phyloP scores from a whole-genome alignment of 2,797 vertebrate genomes.

The Cercopithecus mitis region DNA sequence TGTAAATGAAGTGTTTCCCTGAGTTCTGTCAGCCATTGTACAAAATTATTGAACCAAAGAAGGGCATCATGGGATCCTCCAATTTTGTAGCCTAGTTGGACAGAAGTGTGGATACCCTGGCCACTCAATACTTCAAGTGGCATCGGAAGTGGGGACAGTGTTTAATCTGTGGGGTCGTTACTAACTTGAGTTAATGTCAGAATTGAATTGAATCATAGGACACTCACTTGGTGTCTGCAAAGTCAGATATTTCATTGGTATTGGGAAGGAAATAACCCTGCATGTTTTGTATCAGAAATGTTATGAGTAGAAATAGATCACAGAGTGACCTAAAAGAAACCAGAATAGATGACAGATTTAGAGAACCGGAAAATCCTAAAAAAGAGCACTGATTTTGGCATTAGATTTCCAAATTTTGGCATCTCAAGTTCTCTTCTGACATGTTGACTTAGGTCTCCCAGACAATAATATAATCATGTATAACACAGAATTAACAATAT shows the following conservation, averaged over 20 bases:
- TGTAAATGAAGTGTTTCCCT: not conserved
- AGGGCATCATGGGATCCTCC: no score
- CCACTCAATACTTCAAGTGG: not conserved
- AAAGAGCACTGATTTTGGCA: not conserved
- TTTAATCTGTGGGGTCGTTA: not conserved
- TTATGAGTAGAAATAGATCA: not conserved
- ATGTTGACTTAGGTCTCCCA: not conserved
- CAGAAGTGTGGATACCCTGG: not conserved
- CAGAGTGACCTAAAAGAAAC: not conserved
- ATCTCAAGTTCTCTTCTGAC: not conserved
- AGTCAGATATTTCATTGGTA: not conserved
- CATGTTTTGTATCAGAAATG: not conserved
- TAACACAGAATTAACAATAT: not conserved
- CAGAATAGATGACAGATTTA: not conserved
- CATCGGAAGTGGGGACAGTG: not conserved
- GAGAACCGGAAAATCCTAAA: not conserved
- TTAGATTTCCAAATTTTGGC: not conserved
- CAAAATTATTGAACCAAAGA: not conserved
- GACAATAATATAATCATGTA: not conserved
- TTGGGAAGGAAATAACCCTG: not conserved
- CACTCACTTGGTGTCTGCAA: not conserved
- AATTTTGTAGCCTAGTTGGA: not conserved
- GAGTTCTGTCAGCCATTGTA: not conserved
- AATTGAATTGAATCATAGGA: not conserved
- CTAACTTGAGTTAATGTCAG: not conserved